These are phyloP conservation scores for Heliconius hortense DNA, from an alignment of 2,888 invertebrate genomes.

Conservation along the genomic window DNA sequence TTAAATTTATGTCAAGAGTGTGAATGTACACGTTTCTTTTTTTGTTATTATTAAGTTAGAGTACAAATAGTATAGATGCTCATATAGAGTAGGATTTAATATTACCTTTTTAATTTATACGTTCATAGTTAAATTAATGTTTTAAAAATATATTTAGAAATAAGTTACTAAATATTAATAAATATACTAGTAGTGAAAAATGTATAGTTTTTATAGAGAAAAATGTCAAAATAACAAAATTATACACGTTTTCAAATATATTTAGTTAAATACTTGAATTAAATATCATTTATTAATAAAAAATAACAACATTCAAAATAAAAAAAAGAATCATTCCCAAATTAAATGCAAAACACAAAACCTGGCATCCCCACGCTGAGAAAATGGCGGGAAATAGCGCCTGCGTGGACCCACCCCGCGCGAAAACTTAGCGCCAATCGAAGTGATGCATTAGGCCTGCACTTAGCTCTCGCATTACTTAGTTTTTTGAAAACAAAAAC, in stretches of 20 bases:
- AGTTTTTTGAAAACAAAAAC: background rate
- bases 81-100: background rate
- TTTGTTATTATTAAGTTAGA: background rate
- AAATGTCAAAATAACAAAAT: too few species aligned
- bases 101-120: background rate
- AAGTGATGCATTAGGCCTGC: slow-evolving; percentile 65
- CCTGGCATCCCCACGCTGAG: slow-evolving; percentile 58
- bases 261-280: background rate
- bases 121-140: background rate
- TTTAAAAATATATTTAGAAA: too few species aligned
- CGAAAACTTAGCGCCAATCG: slow-evolving; percentile 71
- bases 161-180: background rate
- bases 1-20: background rate
- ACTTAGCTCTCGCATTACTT: slow-evolving; percentile 47
- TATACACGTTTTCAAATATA: background rate
- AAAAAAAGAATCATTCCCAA: slow-evolving; percentile 33
- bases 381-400: slow-evolving; percentile 74
- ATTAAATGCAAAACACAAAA: slow-evolving; percentile 38
- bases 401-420: slow-evolving; percentile 64
- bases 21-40: background rate
- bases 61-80: background rate
- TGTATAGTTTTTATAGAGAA: too few species aligned
- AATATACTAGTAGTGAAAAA: background rate
- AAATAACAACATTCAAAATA: background rate
- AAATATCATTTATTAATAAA: background rate